A percentile compares a stretch with the other conserved stretches of the same genome.
Evolutionary conservation across 2,113 vertebrate species (phyloP).

Genomic region (Sander vitreus): DNA sequence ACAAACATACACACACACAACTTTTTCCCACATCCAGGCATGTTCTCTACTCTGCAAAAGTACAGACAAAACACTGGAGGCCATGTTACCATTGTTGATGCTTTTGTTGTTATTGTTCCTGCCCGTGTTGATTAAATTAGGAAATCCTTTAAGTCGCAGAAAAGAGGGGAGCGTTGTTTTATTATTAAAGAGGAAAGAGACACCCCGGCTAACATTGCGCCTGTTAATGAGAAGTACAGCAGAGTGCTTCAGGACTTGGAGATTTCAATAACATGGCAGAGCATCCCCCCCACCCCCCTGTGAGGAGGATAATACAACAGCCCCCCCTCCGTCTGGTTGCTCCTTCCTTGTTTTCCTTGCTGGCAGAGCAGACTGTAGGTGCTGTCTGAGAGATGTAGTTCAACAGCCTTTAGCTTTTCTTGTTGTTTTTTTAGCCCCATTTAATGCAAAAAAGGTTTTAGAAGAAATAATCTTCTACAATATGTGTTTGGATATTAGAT

Average conservation of each 20-base stretch:
- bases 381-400: constrained; percentile 77
- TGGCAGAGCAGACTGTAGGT: constrained; percentile 73
- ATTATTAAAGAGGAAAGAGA: constrained; percentile 84
- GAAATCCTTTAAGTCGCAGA: constrained; percentile 85
- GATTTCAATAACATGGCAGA: constrained; percentile 82
- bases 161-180: constrained; percentile 78
- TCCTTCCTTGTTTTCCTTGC: constrained; percentile 75
- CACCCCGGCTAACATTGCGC: constrained; percentile 72
- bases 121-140: constrained; percentile 82
- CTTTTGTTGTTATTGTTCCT: constrained; percentile 83
- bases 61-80: constrained; percentile 75
- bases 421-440: constrained; percentile 23
- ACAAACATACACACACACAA: constrained; percentile 21
- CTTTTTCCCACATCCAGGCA: constrained; percentile 50
- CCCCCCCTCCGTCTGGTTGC: constrained; percentile 54
- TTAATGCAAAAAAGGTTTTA: constrained; percentile 30
- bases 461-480: constrained; percentile 9
- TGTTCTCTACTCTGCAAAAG: constrained; percentile 67
- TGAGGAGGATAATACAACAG: constrained; percentile 71
- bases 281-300: constrained; percentile 29
- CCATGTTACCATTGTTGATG: constrained; percentile 80
- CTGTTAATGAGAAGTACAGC: constrained; percentile 83
- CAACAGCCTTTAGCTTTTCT: constrained; percentile 67
- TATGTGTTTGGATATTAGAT: constrained; percentile 19
- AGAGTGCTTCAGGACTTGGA: constrained; percentile 81